phyloP scores from a whole-genome alignment of 1,140 invertebrate genomes.

The Sarcophaga bullata region DNA sequence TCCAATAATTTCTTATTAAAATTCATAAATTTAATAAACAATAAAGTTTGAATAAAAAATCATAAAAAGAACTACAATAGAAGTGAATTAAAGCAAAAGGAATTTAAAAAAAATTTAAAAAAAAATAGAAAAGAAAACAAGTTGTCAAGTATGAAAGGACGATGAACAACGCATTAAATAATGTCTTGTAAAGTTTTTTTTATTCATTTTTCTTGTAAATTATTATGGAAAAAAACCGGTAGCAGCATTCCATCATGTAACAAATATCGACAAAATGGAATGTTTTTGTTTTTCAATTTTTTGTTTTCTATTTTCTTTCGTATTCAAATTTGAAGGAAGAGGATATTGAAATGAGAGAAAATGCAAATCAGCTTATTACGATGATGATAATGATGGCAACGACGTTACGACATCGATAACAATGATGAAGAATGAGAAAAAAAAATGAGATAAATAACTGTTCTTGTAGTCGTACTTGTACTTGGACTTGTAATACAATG shows the following conservation, averaged over 20 bases:
- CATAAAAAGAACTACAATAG: constrained; percentile 14
- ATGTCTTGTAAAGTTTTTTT: no score
- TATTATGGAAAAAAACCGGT: background rate
- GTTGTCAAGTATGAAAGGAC: constrained; percentile 13
- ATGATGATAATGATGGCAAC: background rate
- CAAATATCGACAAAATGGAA: constrained; percentile 29
- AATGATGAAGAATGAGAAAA: constrained; percentile 45
- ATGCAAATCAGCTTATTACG: constrained; percentile 53
- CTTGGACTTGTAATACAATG: no score
- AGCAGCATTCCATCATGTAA: constrained; percentile 32
- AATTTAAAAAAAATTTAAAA: background rate
- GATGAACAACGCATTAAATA: background rate
- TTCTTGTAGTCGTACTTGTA: background rate
- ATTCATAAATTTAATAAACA: constrained; percentile 32
- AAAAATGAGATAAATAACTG: constrained; percentile 60
- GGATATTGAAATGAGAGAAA: constrained; percentile 43
- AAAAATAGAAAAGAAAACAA: constrained; percentile 6
- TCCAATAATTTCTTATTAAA: constrained; percentile 30
- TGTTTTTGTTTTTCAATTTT: background rate
- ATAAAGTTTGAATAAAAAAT: constrained; percentile 36
- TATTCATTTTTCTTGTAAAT: background rate
- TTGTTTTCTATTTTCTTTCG: background rate
- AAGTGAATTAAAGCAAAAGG: constrained; percentile 2
- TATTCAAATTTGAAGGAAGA: constrained; percentile 47
- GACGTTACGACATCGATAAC: no score